Base-by-base conservation (phyloP, 1,140 invertebrate genomes). In the Epicauta chinensis region DNA sequence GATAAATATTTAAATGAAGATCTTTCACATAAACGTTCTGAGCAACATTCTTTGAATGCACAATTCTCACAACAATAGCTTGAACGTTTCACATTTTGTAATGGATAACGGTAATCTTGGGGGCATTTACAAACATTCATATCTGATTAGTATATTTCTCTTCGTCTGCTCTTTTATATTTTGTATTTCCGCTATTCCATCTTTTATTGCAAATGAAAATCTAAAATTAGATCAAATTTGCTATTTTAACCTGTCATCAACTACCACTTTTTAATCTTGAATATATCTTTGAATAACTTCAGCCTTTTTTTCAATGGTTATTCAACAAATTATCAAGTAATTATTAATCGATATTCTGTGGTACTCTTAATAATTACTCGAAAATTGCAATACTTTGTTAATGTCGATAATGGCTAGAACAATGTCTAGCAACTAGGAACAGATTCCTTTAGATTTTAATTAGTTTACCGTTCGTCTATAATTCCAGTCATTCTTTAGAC, bases 101-200 rank as follows among this genome's bases (percentile, higher is more conserved):
- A 53, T 53, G 51, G 51, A 53, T 53, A 46, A 43, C 36, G 42
- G 44, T 46, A 53, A 53, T 53, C 51, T 53, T 44, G 51, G 42
- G 51, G 51, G 51, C 44, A 53, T 53, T 53, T 45, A 46, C 35
- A 35, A 53, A 46, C 51, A 53, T 53, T 53, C 42, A 53, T 53
- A 46, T 45, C 51, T 53, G 51, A 53, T 53, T 53, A 53, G 51
- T 38, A 46, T 46, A 55, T 43, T 55, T 49, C 41, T 49, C 46
- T 45, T 29, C 13, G 30, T 51, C 23, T 23, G 39, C 48, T 51
- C 30, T 51, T 51, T 51, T 39, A 41, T 51, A 51, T 51, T n/a
- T n/a, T 41, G 38, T 41, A 43, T 42, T 51, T 41, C 48, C 38
- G 48, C 48, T 34, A 34, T 51, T 41, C 48, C 32, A 30, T 36